Base-by-base conservation (phyloP, 2,888 invertebrate genomes). In the Balanococcus diminutus region DNA sequence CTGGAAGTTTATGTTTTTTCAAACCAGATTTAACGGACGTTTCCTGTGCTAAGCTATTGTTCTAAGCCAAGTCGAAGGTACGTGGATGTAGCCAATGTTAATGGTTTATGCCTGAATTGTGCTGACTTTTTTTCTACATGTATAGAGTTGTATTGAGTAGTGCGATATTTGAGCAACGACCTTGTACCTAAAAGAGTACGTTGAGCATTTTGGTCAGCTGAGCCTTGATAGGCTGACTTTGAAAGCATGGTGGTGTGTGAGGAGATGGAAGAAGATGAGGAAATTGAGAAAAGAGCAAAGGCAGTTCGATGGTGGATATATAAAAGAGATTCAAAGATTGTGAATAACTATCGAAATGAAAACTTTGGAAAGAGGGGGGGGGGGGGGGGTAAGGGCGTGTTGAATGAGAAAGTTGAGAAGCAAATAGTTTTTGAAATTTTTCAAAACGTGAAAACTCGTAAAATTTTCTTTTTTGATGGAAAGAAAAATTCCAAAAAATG, bases 71-170 rank as follows among this genome's bases (percentile, higher is more conserved):
- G 22, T 4, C 56, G 56, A 56, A 22, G 56, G 28, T 67, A 67
- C 28, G 67, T 67, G 67, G 67, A 67, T 67, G 67, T 67, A 67
- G 28, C 67, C 67, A 67, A 67, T 67, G 67, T 67, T 67, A 67
- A 67, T 67, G 67, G 67, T 67, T 67, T 67, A 67, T 67, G 67
- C 28, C 28, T 67, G 67, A 28, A 67, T 67, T 67, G 67, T 67
- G 67, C 67, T 31, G 67, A 19, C 28, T 67, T 67, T 28, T 67
- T 67, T 67, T 67, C 28, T 14, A 46, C 3, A 42, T n/a, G 36
- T 36, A 36, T 36, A 36, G 36, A 8, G 3, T 36, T 36, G n/a
- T n/a, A n/a, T n/a, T n/a, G n/a, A n/a, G n/a, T 1, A 56, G 56
- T n/a, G n/a, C 9, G 56, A 56, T n/a, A n/a, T 8, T 22, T 19